Evolutionary conservation across 1,140 invertebrate species (phyloP).

Genomic region (Yoshiicerus persimilis): DNA sequence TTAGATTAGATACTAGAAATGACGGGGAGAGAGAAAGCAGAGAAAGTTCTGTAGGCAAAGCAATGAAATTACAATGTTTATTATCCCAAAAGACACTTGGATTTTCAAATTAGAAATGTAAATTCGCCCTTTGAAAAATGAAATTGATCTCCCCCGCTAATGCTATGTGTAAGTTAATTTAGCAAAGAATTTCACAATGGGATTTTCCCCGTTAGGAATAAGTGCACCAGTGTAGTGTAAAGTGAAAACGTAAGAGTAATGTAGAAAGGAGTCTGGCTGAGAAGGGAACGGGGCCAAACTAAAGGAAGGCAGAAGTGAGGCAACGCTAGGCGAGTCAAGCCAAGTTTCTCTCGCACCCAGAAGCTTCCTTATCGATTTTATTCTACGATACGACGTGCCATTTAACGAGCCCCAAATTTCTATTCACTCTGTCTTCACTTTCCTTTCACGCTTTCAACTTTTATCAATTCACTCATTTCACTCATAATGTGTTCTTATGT

Average conservation of each 20-base stretch:
- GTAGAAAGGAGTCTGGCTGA: background rate
- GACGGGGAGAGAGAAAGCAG: background rate
- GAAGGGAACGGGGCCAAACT: background rate
- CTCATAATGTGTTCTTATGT: constrained; percentile 4
- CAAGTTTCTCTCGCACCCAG: background rate
- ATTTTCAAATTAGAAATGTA: constrained; percentile 1
- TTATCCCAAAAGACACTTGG: background rate
- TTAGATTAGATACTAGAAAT: background rate
- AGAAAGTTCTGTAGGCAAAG: background rate
- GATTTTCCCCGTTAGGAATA: background rate
- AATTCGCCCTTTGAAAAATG: background rate
- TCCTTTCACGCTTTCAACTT: constrained; percentile 19
- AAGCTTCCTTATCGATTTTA: constrained; percentile 20
- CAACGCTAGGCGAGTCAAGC: background rate
- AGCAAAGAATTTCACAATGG: background rate
- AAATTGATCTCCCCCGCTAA: background rate
- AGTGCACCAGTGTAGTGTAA: background rate
- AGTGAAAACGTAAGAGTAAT: background rate
- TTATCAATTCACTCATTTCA: constrained; percentile 5
- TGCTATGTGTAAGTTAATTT: background rate
- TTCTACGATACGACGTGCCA: constrained; percentile 15
- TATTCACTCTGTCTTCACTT: constrained; percentile 22
- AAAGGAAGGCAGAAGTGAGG: background rate
- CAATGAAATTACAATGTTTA: background rate
- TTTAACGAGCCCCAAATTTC: constrained; percentile 22